Base-by-base conservation (phyloP, 2,113 vertebrate species). In the Entelurus aequoreus region DNA sequence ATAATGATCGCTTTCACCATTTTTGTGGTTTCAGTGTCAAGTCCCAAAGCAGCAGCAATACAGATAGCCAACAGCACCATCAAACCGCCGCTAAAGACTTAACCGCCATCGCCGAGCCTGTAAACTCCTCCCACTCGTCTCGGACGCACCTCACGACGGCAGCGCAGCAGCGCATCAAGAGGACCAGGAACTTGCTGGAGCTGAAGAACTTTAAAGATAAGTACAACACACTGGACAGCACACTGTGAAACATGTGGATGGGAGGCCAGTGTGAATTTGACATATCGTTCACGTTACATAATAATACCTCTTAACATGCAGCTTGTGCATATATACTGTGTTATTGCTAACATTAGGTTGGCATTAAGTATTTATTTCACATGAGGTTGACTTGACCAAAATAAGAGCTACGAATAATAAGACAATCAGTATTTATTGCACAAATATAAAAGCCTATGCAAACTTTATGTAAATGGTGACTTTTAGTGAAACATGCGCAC, bases 161-260 rank as follows among this genome's bases (percentile, higher is more conserved):
- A 48, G 89, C 91, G 52, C 93, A 82, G 78, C 95, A 95, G 89
- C 93, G 93, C 84, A 97, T 91, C 89, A 98, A 97, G 86, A 92
- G 93, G 66, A 90, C 95, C 83, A 94, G 96, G 69, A 91, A 98
- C 85, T 95, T 99, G 74, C 87, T 98, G 53, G 97, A 98, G 83
- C 88, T 98, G 68, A 99, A 99, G 87, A 98, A 93, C 87, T 97
- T 99, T 74, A 99, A 98, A 83, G 97, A 98, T 87, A 98, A 97
- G 85, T 98, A 98, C 83, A 97, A 98, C 82, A 98, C 95, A 0
- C 75, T 99, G 84, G 96, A 99, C 79, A 98, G 95, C 68, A 94
- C 94, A 2, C 85, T 91, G 86, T 98, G 85, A 95, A 65, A 11
- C 14, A 8, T 53, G 40, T 63, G 2, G 28, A 50, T 46, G 42